These are phyloP conservation scores for Drosophila vallismaia DNA, from an alignment of 2,888 invertebrate genomes.

Conservation along the genomic window DNA sequence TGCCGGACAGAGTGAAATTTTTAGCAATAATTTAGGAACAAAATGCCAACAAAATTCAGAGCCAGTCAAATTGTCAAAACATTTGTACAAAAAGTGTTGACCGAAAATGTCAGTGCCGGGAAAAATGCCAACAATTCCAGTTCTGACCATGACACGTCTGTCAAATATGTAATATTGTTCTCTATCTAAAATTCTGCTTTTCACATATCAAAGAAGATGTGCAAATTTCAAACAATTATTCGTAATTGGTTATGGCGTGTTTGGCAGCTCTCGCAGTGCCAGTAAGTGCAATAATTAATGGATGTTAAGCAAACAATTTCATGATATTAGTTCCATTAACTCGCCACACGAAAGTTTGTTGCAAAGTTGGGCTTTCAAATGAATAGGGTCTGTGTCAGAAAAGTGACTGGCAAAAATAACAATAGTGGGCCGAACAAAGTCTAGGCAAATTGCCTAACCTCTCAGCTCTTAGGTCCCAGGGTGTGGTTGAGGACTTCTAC, in stretches of 20 bases:
- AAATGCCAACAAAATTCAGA: constrained; percentile 29
- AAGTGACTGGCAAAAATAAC: constrained; percentile 11
- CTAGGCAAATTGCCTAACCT: constrained; percentile 50
- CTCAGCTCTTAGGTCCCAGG: constrained; percentile 10
- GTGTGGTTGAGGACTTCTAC: constrained; percentile 4
- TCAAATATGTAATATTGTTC: constrained; percentile 69
- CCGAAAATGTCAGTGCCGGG: constrained; percentile 54
- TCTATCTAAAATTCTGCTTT: constrained; percentile 19
- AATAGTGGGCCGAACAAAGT: constrained; percentile 4
- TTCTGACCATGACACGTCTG: constrained; percentile 44
- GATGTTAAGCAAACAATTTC: constrained; percentile 47
- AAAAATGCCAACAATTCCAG: constrained; percentile 32
- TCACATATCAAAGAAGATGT: constrained; percentile 19
- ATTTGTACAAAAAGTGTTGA: constrained; percentile 46
- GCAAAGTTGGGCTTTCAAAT: constrained; percentile 42
- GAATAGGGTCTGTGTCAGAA: constrained; percentile 41
- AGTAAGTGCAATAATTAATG: constrained; percentile 61
- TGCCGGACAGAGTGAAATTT: constrained; percentile 32
- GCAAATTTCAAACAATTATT: constrained; percentile 40
- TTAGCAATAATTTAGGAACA: constrained; percentile 20
- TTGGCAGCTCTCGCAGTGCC: constrained; percentile 23
- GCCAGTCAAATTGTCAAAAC: constrained; percentile 62
- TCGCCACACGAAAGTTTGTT: constrained; percentile 20
- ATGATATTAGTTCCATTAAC: constrained; percentile 51
- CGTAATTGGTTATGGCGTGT: constrained; percentile 38